A percentile compares a stretch with the other conserved stretches of the same genome.
phyloP scores from a whole-genome alignment of 2,113 vertebrate species.

The Vombatus ursinus region DNA sequence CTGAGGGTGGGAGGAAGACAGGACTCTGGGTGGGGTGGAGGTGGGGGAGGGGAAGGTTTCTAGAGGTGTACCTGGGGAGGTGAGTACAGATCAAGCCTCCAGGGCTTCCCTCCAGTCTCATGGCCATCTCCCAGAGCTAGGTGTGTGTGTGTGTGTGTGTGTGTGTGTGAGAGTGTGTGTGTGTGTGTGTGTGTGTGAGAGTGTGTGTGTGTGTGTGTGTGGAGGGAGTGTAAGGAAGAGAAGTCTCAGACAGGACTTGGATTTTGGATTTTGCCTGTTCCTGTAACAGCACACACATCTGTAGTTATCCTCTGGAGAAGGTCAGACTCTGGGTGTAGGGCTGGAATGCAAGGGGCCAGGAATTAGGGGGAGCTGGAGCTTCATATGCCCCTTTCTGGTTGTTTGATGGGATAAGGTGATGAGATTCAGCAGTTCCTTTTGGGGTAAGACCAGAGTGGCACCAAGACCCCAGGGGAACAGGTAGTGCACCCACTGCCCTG shows the following conservation, averaged over 20 bases:
- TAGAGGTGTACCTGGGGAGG: background rate
- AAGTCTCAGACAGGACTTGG: background rate
- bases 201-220: no score
- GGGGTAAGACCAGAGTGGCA: background rate
- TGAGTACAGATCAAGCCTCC: background rate
- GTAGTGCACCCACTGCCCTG: background rate
- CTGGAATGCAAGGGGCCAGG: background rate
- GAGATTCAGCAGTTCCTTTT: background rate
- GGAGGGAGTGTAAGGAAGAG: background rate
- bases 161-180: no score
- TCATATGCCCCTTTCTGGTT: background rate
- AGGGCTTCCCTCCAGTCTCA: background rate
- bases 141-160: slow-evolving; percentile 19
- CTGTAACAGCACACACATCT: background rate
- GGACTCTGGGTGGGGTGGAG: background rate
- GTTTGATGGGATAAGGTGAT: background rate
- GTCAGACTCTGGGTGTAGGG: background rate
- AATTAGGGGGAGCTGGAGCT: background rate
- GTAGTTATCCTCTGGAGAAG: background rate
- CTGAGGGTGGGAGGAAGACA: no score
- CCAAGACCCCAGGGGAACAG: background rate
- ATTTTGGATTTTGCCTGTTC: background rate
- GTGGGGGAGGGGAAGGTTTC: background rate
- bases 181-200: no score
- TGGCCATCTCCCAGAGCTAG: slow-evolving; percentile 11